Percentiles rank a stretch among this genome's conserved stretches.
Conservation (phyloP, 2,113 vertebrate genomes). For the Excalfactoria chinensis region DNA sequence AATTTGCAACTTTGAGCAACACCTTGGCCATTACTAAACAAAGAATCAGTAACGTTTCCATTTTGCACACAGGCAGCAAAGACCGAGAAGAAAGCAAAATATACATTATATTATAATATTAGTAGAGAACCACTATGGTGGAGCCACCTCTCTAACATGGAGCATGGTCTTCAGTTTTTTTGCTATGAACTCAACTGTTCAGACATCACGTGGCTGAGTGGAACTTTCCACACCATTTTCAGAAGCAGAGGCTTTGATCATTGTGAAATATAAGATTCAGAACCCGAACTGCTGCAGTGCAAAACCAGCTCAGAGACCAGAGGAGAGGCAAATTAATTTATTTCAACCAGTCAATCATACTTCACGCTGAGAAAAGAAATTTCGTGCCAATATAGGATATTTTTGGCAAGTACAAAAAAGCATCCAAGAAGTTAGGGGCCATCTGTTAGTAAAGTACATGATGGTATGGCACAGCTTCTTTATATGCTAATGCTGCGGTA, state of each 20-base stretch:
- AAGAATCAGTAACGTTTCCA: fast-evolving
- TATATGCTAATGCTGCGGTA: conserved; percentile 36
- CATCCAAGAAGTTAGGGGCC: conserved; percentile 39
- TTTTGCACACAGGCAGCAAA: not conserved
- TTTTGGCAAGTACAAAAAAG: conserved; percentile 39
- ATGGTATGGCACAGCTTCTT: conserved; percentile 21
- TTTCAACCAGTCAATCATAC: not conserved
- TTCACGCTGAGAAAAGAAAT: conserved; percentile 18
- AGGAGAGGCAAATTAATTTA: not conserved
- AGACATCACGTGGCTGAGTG: not conserved
- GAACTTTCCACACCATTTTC: not conserved
- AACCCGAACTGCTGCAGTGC: not conserved
- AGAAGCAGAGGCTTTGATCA: not conserved
- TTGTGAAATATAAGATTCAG: not conserved
- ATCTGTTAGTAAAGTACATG: conserved; percentile 50
- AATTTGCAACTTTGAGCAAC: not conserved
- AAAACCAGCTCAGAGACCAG: not conserved
- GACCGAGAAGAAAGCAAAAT: not conserved
- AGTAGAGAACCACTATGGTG: not conserved
- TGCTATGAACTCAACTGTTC: not conserved
- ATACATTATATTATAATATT: not conserved
- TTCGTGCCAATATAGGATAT: conserved; percentile 18
- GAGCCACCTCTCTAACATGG: not conserved
- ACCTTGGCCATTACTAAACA: not conserved
- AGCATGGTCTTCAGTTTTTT: not conserved